Evolutionary conservation across 2,888 invertebrate species (phyloP).

Genomic region (Metallyticus violacea): DNA sequence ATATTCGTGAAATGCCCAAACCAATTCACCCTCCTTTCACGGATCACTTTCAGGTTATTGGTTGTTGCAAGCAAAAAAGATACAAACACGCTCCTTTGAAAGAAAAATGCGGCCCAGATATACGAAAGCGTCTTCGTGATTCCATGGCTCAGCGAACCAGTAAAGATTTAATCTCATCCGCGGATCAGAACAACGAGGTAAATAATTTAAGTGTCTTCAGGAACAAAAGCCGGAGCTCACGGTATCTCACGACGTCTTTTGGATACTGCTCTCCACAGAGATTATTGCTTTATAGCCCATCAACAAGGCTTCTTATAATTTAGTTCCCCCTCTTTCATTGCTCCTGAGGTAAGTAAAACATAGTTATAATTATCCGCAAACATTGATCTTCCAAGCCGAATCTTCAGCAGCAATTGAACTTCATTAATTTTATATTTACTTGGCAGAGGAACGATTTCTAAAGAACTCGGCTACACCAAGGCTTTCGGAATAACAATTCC

Average conservation of each 20-base stretch:
- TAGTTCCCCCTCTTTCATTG: neutral
- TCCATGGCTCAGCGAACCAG: neutral
- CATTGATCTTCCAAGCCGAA: neutral
- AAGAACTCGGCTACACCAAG: no score
- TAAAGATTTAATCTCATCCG: neutral
- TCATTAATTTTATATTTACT: neutral
- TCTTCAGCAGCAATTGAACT: neutral
- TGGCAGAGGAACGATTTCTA: no score
- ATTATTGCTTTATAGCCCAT: neutral
- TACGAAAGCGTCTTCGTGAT: neutral
- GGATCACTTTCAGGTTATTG: no score
- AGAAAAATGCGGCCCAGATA: neutral
- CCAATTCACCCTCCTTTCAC: neutral
- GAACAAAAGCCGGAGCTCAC: neutral
- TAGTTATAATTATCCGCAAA: neutral
- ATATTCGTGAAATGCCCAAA: neutral
- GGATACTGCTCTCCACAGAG: neutral
- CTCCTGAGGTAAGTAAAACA: neutral
- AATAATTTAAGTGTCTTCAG: neutral
- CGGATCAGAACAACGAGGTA: neutral
- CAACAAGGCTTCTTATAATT: neutral
- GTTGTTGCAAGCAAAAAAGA: neutral
- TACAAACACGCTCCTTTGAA: neutral
- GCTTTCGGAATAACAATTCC: no score
- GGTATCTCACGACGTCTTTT: neutral